Evolutionary conservation across 2,888 invertebrate species (phyloP).

Genomic region (Allacma fusca): DNA sequence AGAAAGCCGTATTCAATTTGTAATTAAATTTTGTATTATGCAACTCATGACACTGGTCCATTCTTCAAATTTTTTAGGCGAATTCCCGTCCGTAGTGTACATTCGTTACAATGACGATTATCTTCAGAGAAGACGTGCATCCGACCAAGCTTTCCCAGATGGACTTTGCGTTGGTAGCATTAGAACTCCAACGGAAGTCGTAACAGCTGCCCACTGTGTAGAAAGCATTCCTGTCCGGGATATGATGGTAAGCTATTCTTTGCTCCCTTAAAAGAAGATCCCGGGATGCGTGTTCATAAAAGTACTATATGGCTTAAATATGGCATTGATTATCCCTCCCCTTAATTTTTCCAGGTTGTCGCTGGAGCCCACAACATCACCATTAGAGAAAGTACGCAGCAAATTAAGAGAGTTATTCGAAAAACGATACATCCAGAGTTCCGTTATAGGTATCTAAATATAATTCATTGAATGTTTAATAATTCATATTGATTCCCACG

Average conservation of each 20-base stretch:
- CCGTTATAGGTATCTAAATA: not conserved
- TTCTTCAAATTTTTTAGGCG: conserved; percentile 33
- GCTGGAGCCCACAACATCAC: conserved; percentile 32
- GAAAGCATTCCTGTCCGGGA: not conserved
- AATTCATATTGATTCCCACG: too few species aligned
- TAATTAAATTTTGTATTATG: too few species aligned
- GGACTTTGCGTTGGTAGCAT: conserved; percentile 39
- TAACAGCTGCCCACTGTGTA: conserved; percentile 45
- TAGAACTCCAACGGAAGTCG: not conserved
- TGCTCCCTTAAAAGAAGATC: too few species aligned
- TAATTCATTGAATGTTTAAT: too few species aligned
- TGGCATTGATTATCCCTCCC: too few species aligned
- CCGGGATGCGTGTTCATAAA: too few species aligned
- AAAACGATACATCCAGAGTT: conserved; percentile 34
- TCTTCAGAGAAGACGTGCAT: too few species aligned
- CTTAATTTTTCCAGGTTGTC: conserved; percentile 22
- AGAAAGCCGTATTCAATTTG: too few species aligned
- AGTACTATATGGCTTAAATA: too few species aligned
- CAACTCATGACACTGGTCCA: too few species aligned
- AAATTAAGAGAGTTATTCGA: conserved; percentile 4
- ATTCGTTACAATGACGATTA: not conserved
- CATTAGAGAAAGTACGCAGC: conserved; percentile 24
- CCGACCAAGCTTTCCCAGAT: not conserved
- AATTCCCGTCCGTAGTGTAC: conserved; percentile 41
- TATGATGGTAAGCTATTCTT: conserved; percentile 16